A percentile compares a stretch with the other conserved stretches of the same genome.
phyloP scores from a whole-genome alignment of 2,113 vertebrate species.

The Saiga tatarica region DNA sequence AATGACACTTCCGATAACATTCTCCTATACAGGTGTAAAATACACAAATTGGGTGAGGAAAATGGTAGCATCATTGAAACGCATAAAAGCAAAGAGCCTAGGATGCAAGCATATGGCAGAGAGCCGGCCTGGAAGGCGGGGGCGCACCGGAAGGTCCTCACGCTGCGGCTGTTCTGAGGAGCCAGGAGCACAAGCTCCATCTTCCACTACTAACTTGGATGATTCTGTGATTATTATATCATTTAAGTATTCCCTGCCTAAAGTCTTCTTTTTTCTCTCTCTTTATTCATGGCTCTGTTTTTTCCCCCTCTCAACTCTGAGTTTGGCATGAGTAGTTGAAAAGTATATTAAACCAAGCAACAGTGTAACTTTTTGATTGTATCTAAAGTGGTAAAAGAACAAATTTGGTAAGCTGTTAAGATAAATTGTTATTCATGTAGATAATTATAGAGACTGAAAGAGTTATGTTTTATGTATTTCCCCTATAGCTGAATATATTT shows the following conservation, averaged over 20 bases:
- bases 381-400: neutral
- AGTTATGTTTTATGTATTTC: neutral
- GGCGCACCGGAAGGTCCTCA: neutral
- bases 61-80: constrained; percentile 56
- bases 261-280: neutral
- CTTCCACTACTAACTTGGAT: constrained; percentile 40
- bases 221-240: constrained; percentile 55
- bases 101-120: constrained; percentile 45
- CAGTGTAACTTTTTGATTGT: neutral
- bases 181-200: neutral
- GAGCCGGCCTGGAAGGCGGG: neutral
- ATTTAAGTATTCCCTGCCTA: constrained; percentile 1
- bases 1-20: constrained; percentile 61
- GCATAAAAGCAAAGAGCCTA: constrained; percentile 31
- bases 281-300: neutral
- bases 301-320: neutral
- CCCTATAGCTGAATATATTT: neutral
- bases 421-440: neutral
- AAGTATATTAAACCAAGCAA: neutral
- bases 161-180: neutral
- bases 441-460: neutral
- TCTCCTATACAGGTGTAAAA: constrained; percentile 54
- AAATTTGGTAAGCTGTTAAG: neutral
- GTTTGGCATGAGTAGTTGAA: neutral
- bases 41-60: constrained; percentile 53